These are phyloP conservation scores for Sciaenops ocellatus DNA, from an alignment of 2,797 vertebrate species.

Conservation along the genomic window DNA sequence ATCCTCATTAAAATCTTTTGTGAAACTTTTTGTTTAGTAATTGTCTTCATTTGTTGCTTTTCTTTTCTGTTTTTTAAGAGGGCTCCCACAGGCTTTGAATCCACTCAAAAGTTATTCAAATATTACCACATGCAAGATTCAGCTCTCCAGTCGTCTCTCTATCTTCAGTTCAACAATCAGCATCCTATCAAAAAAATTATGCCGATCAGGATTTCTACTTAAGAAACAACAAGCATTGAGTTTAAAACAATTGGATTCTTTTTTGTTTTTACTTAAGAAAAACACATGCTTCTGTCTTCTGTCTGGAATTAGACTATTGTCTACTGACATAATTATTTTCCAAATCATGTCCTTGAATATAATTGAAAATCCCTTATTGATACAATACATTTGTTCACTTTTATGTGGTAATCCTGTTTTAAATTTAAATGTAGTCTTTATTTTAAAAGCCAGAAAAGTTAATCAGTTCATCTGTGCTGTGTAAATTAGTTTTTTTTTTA, in stretches of 20 bases:
- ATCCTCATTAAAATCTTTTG: conserved; percentile 17
- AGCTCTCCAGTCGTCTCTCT: neutral
- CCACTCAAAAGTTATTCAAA: neutral
- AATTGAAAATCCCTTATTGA: neutral
- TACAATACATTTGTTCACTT: neutral
- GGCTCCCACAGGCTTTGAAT: neutral
- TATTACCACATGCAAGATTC: neutral
- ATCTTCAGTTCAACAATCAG: neutral
- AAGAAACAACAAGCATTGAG: neutral
- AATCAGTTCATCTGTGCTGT: too few species aligned
- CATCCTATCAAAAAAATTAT: neutral
- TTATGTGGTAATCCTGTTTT: too few species aligned
- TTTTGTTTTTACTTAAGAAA: neutral
- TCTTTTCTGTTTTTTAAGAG: neutral
- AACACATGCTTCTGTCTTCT: neutral
- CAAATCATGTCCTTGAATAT: neutral
- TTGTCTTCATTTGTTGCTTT: neutral
- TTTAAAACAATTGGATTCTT: neutral
- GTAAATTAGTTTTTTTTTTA: neutral
- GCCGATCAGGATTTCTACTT: neutral
- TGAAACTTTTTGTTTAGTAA: neutral
- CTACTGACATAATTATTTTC: neutral
- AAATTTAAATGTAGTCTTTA: too few species aligned
- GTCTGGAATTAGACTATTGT: neutral
- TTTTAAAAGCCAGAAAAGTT: too few species aligned